Evolutionary conservation across 2,888 invertebrate genomes (phyloP), one percentile per base, ranked within the genome.

Genomic region (Aproaerema taeniolella): DNA sequence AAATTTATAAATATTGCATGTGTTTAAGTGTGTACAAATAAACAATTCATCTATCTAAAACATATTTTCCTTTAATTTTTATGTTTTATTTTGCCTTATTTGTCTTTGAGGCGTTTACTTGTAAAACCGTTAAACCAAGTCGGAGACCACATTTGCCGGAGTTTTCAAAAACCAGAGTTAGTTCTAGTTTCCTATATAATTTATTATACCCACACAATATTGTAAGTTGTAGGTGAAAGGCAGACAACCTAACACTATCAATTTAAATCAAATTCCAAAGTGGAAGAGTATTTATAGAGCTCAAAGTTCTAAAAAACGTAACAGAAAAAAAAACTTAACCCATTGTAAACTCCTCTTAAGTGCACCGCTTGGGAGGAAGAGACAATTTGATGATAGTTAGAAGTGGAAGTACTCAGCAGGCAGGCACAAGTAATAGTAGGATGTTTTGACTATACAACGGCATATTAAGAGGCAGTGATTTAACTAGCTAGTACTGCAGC

Each of bases 371-470:
- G 58, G 67, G 68, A 82, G 83, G 83, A 83, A 82, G 81, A 69
- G 72, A 66, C 79, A 75, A 83, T 82, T 79, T 72, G 65, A 63
- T 58, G 56, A 52, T 58, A 61, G 66, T 61, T 58, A 57, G 58
- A 59, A 58, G 64, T 72, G 77, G 76, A 81, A 80, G 79, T 67
- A 67, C 56, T 67, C 69, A 72, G 74, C 63, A 67, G 67, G 68
- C 61, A 62, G 63, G 52, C 57, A 49, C 50, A 46, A 58, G 60
- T 60, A 74, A 73, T 71, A 65, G 65, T 42, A 57, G 63, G 60
- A 67, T 81, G 82, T 83, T 83, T 63, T 83, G 83, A 82, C 80
- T 68, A n/a, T n/a, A n/a, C n/a, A n/a, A n/a, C n/a, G n/a, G n/a
- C n/a, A n/a, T n/a, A n/a, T n/a, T n/a, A n/a, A n/a, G n/a, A n/a